Percentiles rank a stretch among this genome's conserved stretches.
Conservation (phyloP, 2,113 vertebrate genomes). For the Pantherophis guttatus region DNA sequence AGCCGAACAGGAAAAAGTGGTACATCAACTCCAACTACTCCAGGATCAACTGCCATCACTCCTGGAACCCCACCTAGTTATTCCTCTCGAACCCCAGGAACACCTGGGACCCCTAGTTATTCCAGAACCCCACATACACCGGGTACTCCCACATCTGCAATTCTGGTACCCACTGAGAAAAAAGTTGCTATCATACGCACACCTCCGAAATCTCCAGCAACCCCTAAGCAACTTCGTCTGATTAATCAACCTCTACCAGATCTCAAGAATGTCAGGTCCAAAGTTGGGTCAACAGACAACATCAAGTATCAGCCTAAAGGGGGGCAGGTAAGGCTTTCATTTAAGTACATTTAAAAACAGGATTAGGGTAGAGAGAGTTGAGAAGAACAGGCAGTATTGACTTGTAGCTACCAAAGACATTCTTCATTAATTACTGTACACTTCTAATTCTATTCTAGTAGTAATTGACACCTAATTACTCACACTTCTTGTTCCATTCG, state of each 20-base stretch:
- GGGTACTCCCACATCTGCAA: constrained; percentile 91
- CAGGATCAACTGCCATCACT: constrained; percentile 89
- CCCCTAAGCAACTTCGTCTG: constrained; percentile 87
- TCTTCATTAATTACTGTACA: background rate
- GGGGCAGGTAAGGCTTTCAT: constrained; percentile 80
- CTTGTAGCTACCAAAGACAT: background rate
- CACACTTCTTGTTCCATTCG: background rate
- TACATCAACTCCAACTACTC: constrained; percentile 89
- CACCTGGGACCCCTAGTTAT: constrained; percentile 82
- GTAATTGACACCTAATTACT: background rate
- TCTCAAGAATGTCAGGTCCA: constrained; percentile 92
- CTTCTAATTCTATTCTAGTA: background rate
- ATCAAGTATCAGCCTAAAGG: constrained; percentile 93
- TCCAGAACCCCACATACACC: constrained; percentile 89
- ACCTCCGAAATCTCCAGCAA: constrained; percentile 90
- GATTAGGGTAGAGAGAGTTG: background rate
- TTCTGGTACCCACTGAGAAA: constrained; percentile 88
- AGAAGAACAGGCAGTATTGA: background rate
- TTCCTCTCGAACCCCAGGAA: constrained; percentile 89
- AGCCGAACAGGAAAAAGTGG: constrained; percentile 89
- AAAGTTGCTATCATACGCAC: constrained; percentile 94
- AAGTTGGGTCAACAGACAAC: constrained; percentile 91
- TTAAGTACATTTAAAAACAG: background rate
- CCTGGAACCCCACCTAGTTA: constrained; percentile 92
- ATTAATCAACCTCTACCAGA: constrained; percentile 91